Percentiles rank a stretch among this genome's conserved stretches.
phyloP scores from a whole-genome alignment of 1,140 invertebrate genomes.

The Venturia canescens region DNA sequence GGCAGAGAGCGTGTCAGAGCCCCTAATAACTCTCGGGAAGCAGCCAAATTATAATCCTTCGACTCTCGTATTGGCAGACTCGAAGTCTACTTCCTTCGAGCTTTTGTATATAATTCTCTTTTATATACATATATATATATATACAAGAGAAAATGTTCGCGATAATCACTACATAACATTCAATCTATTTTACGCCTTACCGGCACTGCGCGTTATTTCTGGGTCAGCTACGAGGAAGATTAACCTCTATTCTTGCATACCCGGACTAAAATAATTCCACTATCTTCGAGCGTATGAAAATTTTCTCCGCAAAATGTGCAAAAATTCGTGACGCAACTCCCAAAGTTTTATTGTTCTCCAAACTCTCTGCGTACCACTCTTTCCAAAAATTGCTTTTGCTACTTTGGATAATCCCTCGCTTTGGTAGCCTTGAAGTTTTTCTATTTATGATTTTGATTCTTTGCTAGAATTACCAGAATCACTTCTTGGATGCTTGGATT shows the following conservation, averaged over 20 bases:
- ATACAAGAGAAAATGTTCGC: constrained; percentile 14
- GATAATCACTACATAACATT: constrained; percentile 61
- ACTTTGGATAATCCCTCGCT: no score
- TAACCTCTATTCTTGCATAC: constrained; percentile 72
- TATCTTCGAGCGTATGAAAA: constrained; percentile 62
- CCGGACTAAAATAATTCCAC: constrained; percentile 71
- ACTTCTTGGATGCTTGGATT: no score
- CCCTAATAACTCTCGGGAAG: constrained; percentile 47
- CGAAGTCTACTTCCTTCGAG: constrained; percentile 47
- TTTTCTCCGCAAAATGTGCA: constrained; percentile 2
- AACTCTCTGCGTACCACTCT: no score
- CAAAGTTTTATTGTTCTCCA: no score
- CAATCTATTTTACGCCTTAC: constrained; percentile 64
- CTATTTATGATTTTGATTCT: no score
- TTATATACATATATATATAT: constrained; percentile 15
- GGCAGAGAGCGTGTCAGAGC: constrained; percentile 20
- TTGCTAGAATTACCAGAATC: no score
- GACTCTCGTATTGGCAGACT: constrained; percentile 53
- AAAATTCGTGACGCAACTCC: no score
- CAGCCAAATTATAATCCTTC: constrained; percentile 31
- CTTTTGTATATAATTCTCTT: background rate
- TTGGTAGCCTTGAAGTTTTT: no score
- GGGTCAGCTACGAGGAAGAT: constrained; percentile 69
- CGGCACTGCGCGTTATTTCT: constrained; percentile 71
- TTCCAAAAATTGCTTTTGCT: no score